Evolutionary conservation across 2,888 invertebrate species (phyloP), one percentile per base, ranked within the genome.

Genomic region (Galerucella calmariensis): DNA sequence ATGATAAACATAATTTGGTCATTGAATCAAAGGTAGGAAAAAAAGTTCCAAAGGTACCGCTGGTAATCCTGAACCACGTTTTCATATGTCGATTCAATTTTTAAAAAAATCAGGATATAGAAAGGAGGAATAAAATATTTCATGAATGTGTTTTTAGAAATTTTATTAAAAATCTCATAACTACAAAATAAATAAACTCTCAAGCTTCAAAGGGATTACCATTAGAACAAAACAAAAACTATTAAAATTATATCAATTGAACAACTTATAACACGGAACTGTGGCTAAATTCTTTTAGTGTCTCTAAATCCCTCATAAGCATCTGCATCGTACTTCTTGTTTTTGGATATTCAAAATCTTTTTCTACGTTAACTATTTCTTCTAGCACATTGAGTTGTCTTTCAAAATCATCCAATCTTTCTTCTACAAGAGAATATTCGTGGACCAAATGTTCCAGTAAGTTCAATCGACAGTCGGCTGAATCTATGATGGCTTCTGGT

Each of bases 401-500:
- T 87, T 95, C 95, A 69, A 96, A 92, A 67, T 92, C 91, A 80
- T 92, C 92, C 62, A 96, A 89, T 58, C 94, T 87, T 1, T 92
- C 90, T 85, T 94, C 92, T 48, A 95, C 90, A 73, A 93, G 89
- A 75, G 90, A 90, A 85, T 95, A 94, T 83, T 93, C 92, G 78
- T 94, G 92, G 81, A 92, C 91, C 70, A 96, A 91, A 84, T 96
- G 95, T 41, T 93, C 92, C 78, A 96, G 88, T 67, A 97, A 88
- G 72, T 94, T 92, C 82, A 92, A 89, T 79, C 94, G 91, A 81
- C 96, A 96, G 85, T 93, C 94, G 63, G 91, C 89, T 63, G 93
- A 91, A 87, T 95, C 94, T 73, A 95, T 95, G 2, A 94, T 92
- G 12, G 94, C 94, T 86, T 96, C 95, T 0, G 95, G 95, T 86